Evolutionary conservation across 2,888 invertebrate genomes (phyloP).

Genomic region (Pollenia amentaria): DNA sequence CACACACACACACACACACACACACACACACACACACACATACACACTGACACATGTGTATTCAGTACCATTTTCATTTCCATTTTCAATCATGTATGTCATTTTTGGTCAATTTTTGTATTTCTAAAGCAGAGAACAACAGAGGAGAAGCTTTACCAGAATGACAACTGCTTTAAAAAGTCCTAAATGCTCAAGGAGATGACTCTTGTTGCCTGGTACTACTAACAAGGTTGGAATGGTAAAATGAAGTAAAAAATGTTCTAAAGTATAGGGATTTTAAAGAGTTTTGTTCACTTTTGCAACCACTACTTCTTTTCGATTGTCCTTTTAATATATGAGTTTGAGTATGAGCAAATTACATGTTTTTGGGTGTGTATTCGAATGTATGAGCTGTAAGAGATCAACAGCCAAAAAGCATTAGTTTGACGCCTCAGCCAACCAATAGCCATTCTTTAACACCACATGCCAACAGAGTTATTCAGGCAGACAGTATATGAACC

Average conservation of each 20-base stretch:
- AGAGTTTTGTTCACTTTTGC: constrained; percentile 56
- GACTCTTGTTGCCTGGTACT: constrained; percentile 28
- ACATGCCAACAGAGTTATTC: constrained; percentile 72
- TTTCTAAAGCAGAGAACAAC: constrained; percentile 2
- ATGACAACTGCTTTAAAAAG: constrained; percentile 40
- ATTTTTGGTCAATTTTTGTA: constrained; percentile 51
- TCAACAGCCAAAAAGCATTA: constrained; percentile 76
- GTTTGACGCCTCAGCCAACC: constrained; percentile 70
- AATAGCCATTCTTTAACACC: constrained; percentile 70
- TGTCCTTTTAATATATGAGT: background rate
- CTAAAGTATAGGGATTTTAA: constrained; percentile 54
- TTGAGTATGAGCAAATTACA: background rate
- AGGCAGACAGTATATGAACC: constrained; percentile 69
- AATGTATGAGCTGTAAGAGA: constrained; percentile 57
- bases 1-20: background rate
- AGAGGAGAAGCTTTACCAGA: constrained; percentile 6
- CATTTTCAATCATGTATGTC: constrained; percentile 65
- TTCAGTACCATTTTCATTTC: constrained; percentile 55
- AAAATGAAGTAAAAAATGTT: constrained; percentile 6
- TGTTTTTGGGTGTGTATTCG: background rate
- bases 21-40: background rate
- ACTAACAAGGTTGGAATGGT: constrained; percentile 51
- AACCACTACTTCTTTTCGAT: constrained; percentile 3
- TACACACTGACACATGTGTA: background rate
- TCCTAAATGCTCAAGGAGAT: constrained; percentile 40